Percentiles rank a stretch among this genome's conserved stretches.
phyloP scores from a whole-genome alignment of 2,797 vertebrate genomes.

The Gorsachius magnificus region DNA sequence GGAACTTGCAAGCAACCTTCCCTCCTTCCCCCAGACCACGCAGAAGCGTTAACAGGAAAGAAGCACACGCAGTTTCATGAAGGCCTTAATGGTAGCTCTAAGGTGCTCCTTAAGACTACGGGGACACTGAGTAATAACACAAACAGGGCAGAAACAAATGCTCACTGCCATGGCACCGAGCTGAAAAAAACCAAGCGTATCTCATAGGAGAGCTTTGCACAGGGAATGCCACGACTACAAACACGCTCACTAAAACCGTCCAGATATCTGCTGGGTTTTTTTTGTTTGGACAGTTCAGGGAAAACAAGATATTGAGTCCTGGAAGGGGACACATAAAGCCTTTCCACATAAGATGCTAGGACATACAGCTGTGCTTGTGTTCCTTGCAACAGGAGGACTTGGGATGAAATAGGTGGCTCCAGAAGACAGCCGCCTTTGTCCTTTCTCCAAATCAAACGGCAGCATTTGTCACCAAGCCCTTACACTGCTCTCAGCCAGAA shows the following conservation, averaged over 20 bases:
- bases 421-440: background rate
- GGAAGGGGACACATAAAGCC: accelerated
- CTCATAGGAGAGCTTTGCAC: background rate
- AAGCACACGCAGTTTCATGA: accelerated
- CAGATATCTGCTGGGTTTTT: background rate
- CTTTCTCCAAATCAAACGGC: background rate
- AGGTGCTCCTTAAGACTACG: background rate
- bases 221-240: background rate
- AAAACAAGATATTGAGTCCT: background rate
- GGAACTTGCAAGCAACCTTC: background rate
- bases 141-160: background rate
- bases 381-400: background rate
- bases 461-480: background rate
- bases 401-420: background rate
- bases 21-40: background rate
- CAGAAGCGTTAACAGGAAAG: background rate
- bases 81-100: background rate
- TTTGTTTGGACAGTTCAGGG: background rate
- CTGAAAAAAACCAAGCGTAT: accelerated
- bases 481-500: background rate
- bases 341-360: background rate
- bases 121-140: background rate
- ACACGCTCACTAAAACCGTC: accelerated
- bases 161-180: background rate
- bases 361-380: background rate